phyloP scores from a whole-genome alignment of 2,888 invertebrate genomes.

The Pantelozetes paolii region DNA sequence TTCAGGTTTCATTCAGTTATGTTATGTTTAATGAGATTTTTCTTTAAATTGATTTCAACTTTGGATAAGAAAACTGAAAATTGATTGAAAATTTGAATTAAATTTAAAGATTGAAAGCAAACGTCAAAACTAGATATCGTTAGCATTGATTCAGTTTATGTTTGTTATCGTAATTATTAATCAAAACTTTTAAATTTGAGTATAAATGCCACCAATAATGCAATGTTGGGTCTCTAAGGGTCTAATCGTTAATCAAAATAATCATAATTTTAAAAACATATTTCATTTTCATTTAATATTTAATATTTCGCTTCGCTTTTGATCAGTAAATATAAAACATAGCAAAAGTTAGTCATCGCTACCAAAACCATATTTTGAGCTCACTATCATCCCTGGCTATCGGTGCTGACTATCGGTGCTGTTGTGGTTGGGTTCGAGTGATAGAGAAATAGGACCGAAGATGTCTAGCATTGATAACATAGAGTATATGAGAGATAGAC shows the following conservation, averaged over 20 bases:
- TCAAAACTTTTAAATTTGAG: slow-evolving; percentile 16
- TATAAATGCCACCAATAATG: slow-evolving; percentile 30
- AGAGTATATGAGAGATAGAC: background rate
- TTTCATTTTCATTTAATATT: background rate
- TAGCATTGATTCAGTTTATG: background rate
- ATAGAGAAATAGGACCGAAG: slow-evolving; percentile 18
- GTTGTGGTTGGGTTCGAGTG: background rate
- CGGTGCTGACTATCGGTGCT: background rate
- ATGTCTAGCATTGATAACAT: slow-evolving; percentile 23
- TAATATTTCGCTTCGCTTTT: background rate
- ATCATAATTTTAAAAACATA: slow-evolving; percentile 26
- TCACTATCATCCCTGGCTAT: too few relatives aligned
- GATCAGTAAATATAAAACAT: background rate
- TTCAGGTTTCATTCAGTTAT: background rate
- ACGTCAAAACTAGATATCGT: background rate
- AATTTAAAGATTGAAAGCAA: background rate
- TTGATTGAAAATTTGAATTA: slow-evolving; percentile 1
- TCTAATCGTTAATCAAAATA: slow-evolving; percentile 22
- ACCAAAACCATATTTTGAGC: background rate
- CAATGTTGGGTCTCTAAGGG: slow-evolving; percentile 10
- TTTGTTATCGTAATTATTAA: slow-evolving; percentile 26
- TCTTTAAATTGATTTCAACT: slow-evolving; percentile 11
- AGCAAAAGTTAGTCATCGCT: slow-evolving; percentile 2
- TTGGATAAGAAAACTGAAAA: slow-evolving; percentile 6
- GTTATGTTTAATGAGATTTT: slow-evolving; percentile 12